Percentiles rank a stretch among this genome's conserved stretches.
These are phyloP conservation scores for Epiblema foenella DNA, from an alignment of 2,888 invertebrate genomes.

Conservation along the genomic window DNA sequence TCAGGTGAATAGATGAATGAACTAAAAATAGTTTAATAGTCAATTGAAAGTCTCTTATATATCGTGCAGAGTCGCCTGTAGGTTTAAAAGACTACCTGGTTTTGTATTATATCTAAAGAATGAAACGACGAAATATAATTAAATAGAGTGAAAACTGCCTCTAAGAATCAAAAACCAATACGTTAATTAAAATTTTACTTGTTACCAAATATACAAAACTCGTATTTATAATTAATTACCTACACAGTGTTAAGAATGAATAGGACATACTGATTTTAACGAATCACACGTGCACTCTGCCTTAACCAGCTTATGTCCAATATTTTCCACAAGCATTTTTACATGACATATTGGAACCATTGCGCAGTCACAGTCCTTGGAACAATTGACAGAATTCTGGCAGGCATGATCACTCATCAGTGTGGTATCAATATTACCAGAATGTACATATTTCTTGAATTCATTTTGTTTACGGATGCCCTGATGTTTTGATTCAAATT, in stretches of 20 bases:
- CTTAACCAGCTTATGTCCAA: slow-evolving; percentile 67
- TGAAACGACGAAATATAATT: too few species aligned
- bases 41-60: too few species aligned
- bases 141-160: not conserved
- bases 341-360: slow-evolving; percentile 77
- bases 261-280: slow-evolving; percentile 67
- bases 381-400: slow-evolving; percentile 41
- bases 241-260: slow-evolving; percentile 58
- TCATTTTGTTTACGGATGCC: slow-evolving; percentile 13
- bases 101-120: too few species aligned
- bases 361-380: slow-evolving; percentile 65
- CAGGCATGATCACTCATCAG: slow-evolving; percentile 42
- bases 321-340: slow-evolving; percentile 75
- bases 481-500: not conserved
- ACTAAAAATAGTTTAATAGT: too few species aligned
- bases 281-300: slow-evolving; percentile 75
- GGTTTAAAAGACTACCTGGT: too few species aligned
- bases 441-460: slow-evolving; percentile 44
- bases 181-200: slow-evolving; percentile 16
- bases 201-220: not conserved
- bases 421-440: slow-evolving; percentile 45
- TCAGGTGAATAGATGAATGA: too few species aligned
- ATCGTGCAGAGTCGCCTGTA: too few species aligned
- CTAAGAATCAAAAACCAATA: not conserved
- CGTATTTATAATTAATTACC: too few species aligned